Base-by-base conservation (phyloP, 2,888 invertebrate species). In the Colostygia pectinataria region DNA sequence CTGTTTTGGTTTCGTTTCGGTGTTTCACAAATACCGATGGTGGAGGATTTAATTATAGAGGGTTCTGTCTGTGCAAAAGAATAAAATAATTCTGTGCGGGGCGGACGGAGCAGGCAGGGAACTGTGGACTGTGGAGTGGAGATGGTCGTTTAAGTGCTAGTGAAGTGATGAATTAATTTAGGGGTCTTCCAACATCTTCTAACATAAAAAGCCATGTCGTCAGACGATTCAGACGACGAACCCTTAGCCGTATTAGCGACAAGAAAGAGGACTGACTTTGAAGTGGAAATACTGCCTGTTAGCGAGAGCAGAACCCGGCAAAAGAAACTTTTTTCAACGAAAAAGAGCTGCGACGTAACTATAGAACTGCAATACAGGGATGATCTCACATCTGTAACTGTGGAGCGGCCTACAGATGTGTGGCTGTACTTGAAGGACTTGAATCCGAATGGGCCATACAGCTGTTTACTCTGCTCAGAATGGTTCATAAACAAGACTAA, bases 341-440 rank as follows among this genome's bases (percentile, higher is more conserved):
- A 68, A 65, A 57, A 60, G 59, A 12, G 44, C 61, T 28, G 60
- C 65, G 13, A 54, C 37, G 55, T 72, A 9, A 68, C 71, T 0
- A 74, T 76, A 46, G 65, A 68, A 42, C 34, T 74, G n/a, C 62
- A 64, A 24, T 32, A 36, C 37, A 46, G 29, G 14, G 46, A 52
- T 10, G 46, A 52, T 5, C 32, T 39, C 2, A 12, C 38, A n/a
- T 38, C 52, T 12, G 28, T 52, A 2, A 66, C 83, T 1, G 73
- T 85, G 4, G 80, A 86, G 50, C 71, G 87, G 14, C 90, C 90
- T 0, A 42, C 69, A 1, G 90, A 91, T 62, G 90, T 90, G 1
- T 91, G 90, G 90, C 62, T 91, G 24, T 90, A 90, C 57, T 55
- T 89, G n/a, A 91, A 88, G 64, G 90, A 90, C 59, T 66, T 91